Base-by-base conservation (phyloP, 2,797 vertebrate species). In the Chelonia mydas region DNA sequence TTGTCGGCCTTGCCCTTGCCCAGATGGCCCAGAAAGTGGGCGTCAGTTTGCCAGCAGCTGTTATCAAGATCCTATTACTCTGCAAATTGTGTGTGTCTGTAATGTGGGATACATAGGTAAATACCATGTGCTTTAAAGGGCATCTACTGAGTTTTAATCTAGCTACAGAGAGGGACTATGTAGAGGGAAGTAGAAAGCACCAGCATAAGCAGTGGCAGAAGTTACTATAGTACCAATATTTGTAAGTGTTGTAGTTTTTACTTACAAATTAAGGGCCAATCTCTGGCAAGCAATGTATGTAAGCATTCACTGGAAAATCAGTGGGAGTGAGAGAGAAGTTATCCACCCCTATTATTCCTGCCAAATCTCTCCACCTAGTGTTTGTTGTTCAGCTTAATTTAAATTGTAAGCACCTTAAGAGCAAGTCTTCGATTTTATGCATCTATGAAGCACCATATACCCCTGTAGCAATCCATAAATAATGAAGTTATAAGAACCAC, bases 1-100 rank as follows among this genome's bases (percentile, higher is more conserved):
- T 96, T 99, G 99, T 94, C 99, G 99, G 23, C 98, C 99, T 51
- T 99, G 99, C 83, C 98, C 98, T 93, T 99, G 99, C 96, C 99
- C 99, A 0, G 99, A 99, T 0, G 99, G 99, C n/a, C 99, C 99
- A 0, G 97, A 97, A 50, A 99, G 99, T 0, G 98, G 98, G 59
- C 98, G 99, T 45, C 99, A 99, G 96, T 99, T 99, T 88, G 98
- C 99, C 85, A 98, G 94, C 33, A 98, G 98, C 81, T 99, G 99
- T 97, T 99, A 99, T 95, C 99, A 98, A 86, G 98, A 98, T 37
- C 98, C 98, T 0, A 87, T 98, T 77, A 98, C 98, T 0, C 97
- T 98, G 85, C 99, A 99, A 95, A 99, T 99, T 25, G 78, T 98
- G 16, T 99, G 99, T 83, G 97, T 99, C 92, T 99, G 99, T 96